These are phyloP conservation scores for Oreochromis aureus DNA, from an alignment of 2,113 vertebrate genomes.

Conservation along the genomic window DNA sequence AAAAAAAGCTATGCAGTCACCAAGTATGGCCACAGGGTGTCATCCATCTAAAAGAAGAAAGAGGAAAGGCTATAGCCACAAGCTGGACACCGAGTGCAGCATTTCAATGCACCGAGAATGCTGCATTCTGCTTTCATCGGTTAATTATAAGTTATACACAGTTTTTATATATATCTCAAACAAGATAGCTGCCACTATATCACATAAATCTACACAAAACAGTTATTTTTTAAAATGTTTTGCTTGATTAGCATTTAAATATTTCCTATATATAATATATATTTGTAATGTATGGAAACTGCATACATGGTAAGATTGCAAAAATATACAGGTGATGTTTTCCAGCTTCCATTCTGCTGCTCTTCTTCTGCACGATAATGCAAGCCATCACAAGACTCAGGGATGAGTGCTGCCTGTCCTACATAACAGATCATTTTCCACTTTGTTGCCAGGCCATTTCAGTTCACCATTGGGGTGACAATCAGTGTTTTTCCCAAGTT, in stretches of 20 bases:
- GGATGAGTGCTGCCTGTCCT: neutral
- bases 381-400: neutral
- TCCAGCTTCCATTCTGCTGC: neutral
- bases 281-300: neutral
- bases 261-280: neutral
- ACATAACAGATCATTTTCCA: neutral
- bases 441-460: neutral
- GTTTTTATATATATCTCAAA: neutral
- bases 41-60: conserved; percentile 1
- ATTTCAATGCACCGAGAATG: neutral
- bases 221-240: neutral
- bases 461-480: neutral
- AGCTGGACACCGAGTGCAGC: neutral
- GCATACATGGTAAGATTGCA: neutral
- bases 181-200: neutral
- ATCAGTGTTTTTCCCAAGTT: neutral
- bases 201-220: neutral
- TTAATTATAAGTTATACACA: neutral
- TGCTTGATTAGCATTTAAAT: neutral
- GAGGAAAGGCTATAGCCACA: neutral
- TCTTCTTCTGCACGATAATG: neutral
- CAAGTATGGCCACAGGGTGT: conserved; percentile 35
- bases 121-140: neutral
- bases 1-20: neutral
- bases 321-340: neutral